Evolutionary conservation across 2,888 invertebrate species (phyloP), one percentile per base, ranked within the genome.

Genomic region (Agonopterix alstromeriana): DNA sequence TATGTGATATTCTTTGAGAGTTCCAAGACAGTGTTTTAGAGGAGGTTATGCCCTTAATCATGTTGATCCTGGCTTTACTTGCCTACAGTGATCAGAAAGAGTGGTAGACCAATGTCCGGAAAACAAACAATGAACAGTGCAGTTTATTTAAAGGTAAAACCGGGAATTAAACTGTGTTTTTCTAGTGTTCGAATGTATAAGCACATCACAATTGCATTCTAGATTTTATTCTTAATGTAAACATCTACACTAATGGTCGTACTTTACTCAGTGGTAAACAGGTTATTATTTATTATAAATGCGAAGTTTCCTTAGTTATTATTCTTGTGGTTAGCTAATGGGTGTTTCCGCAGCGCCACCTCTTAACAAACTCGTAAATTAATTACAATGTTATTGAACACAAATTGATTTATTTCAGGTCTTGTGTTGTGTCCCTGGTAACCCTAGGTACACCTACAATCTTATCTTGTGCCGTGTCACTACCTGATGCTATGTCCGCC

Each of bases 401-500:
- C 27, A 27, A 27, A 27, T 27, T 27, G 27, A n/a, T 36, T 36
- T 9, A 35, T 7, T 27, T 27, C 27, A 27, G 27, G 27, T 27
- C 27, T 27, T 27, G 35, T 10, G 10, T 27, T 27, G 35, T 10
- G 10, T 45, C 44, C 43, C 42, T 58, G 61, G 58, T 56, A 54
- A 56, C 59, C 61, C 62, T 63, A 58, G 14, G 35, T 40, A 17
- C 48, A 49, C 43, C 46, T 45, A 48, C 35, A 36, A 45, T 40
- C 12, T 35, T 40, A 42, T 42, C 47, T 45, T 42, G 47, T 51
- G 51, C 42, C 52, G 50, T 55, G 53, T 56, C 57, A 55, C 56
- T 58, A 56, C 50, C 45, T 51, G 60, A 61, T 63, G 61, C 52
- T 54, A 60, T 57, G 58, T 66, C 64, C 66, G 66, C 56, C 57